A percentile compares a stretch with the other conserved stretches of the same genome.
Evolutionary conservation across 2,113 vertebrate species (phyloP).

Genomic region (Poeciliopsis occidentalis): DNA sequence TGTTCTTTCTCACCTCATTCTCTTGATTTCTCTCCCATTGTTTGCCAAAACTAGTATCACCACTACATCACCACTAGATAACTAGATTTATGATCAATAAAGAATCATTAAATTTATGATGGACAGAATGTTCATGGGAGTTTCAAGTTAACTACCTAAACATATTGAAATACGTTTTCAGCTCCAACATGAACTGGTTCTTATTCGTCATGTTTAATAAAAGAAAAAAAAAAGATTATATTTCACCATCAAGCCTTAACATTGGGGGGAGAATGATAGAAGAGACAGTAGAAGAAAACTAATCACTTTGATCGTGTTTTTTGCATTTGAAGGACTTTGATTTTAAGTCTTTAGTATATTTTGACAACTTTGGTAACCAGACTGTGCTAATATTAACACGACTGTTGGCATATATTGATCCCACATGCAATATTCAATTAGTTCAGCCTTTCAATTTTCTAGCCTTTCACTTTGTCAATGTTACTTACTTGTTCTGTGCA

Average conservation of each 20-base stretch:
- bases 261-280: not conserved
- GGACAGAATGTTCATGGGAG: not conserved
- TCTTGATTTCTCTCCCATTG: conserved; percentile 8
- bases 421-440: conserved; percentile 51
- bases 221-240: not conserved
- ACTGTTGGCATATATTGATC: conserved; percentile 33
- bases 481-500: conserved; percentile 24
- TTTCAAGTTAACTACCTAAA: not conserved
- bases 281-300: not conserved
- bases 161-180: not conserved
- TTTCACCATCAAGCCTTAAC: not conserved
- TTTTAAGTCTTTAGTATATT: not conserved
- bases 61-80: conserved; percentile 23
- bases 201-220: not conserved
- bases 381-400: not conserved
- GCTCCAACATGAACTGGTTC: not conserved
- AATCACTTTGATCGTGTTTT: not conserved
- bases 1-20: not conserved
- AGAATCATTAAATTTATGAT: too few relatives aligned
- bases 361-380: not conserved
- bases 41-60: conserved; percentile 45
- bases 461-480: conserved; percentile 20
- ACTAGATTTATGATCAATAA: not conserved
- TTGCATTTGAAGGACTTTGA: not conserved
- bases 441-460: conserved; percentile 8